Evolutionary conservation across 2,113 vertebrate species (phyloP).

Genomic region (Clarias gariepinus): DNA sequence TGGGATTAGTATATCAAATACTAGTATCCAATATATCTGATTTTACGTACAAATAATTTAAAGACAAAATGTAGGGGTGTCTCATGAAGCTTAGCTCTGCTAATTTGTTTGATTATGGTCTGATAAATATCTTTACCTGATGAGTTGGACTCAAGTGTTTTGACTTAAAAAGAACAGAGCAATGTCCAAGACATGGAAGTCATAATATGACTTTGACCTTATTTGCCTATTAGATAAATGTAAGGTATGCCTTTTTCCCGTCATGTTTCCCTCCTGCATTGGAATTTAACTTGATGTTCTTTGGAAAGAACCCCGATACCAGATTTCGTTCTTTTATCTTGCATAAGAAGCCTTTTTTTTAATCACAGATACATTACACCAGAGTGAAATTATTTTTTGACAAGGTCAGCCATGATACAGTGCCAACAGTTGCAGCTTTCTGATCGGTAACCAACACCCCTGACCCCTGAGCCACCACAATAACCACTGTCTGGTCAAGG

Average conservation of each 20-base stretch:
- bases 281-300: neutral
- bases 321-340: constrained; percentile 2
- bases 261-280: neutral
- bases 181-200: neutral
- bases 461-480: neutral
- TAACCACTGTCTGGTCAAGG: neutral
- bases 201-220: neutral
- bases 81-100: neutral
- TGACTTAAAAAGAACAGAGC: neutral
- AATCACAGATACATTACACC: too few relatives aligned
- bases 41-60: neutral
- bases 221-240: neutral
- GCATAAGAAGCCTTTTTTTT: too few relatives aligned
- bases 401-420: too few relatives aligned
- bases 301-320: neutral
- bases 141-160: neutral
- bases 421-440: too few relatives aligned
- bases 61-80: neutral
- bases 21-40: neutral
- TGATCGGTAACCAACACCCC: too few relatives aligned
- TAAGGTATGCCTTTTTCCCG: neutral
- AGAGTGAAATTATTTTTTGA: too few relatives aligned
- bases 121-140: neutral
- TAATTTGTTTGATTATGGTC: neutral
- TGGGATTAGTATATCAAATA: neutral